Base-by-base conservation (phyloP, 1,140 invertebrate genomes). In the Cotesia vestalis region DNA sequence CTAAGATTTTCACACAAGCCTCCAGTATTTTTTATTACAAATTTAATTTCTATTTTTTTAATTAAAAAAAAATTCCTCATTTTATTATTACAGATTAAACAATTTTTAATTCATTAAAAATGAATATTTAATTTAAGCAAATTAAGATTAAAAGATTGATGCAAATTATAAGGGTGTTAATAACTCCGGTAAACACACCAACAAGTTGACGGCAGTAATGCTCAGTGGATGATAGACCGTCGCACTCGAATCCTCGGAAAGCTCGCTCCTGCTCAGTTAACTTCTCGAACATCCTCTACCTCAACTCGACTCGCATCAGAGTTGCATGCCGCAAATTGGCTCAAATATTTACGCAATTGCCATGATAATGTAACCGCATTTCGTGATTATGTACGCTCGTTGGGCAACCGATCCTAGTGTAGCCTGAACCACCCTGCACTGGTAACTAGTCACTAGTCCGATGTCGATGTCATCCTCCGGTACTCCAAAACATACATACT, bases 291-390 rank as follows among this genome's bases (percentile, higher is more conserved):
- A 27, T 27, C 27, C 27, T 27, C 3, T 27, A 27, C 27, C 27
- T 27, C 27, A 27, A 27, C 27, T 27, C 27, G 60, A n/a, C 52
- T 66, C 53, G 71, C 60, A 73, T 69, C 72, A 51, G 66, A 59
- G 77, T 85, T 79, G 83, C 83, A 85, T 85, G 83, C 80, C 78
- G 77, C 80, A 85, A 85, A 85, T 84, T 84, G 81, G 74, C 76
- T 82, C 82, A 83, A 85, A 85, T 85, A 85, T 85, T 85, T 85
- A 85, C 83, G 82, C 83, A 85, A 85, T 85, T 85, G 83, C 78
- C 80, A 83, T 85, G 83, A 84, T 85, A 27, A 27, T 27, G 27
- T 27, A 84, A 84, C 83, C 81, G 76, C 80, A 83, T 84, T 83
- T 83, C 80, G 81, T 84, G 81, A 84, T 85, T 85, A 84, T 83